Percentiles rank a stretch among this genome's conserved stretches.
phyloP scores from a whole-genome alignment of 2,113 vertebrate species.

The Felis chaus region DNA sequence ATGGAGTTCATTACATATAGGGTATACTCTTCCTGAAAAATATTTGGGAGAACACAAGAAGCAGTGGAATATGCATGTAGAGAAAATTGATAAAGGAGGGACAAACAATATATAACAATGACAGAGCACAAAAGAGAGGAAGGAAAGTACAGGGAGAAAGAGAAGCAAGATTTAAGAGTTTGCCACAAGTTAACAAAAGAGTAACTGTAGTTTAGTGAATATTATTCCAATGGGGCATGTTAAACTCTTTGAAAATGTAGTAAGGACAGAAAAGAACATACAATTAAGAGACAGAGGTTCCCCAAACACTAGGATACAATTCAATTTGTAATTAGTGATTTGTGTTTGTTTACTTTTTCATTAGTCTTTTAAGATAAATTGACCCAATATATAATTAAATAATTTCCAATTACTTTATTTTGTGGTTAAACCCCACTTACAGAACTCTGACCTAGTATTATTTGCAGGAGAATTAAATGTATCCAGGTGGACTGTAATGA shows the following conservation, averaged over 20 bases:
- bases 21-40: neutral
- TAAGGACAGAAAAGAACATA: neutral
- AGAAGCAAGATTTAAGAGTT: neutral
- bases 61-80: rapidly evolving
- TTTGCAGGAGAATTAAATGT: neutral
- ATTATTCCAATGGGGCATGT: neutral
- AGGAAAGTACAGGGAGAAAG: neutral
- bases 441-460: neutral
- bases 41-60: neutral
- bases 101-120: neutral
- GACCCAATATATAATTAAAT: neutral
- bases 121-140: neutral
- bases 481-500: neutral
- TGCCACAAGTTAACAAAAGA: neutral
- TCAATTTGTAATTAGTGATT: neutral
- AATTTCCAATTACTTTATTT: neutral
- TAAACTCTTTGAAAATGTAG: neutral
- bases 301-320: neutral
- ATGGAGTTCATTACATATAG: neutral
- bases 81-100: neutral
- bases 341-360: neutral
- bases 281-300: neutral
- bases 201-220: neutral
- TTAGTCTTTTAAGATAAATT: conserved; percentile 23
- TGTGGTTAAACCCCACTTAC: neutral